Evolutionary conservation across 92 coral and sea anemone genomes (phyloP).

Genomic region (Ricordea florida): DNA sequence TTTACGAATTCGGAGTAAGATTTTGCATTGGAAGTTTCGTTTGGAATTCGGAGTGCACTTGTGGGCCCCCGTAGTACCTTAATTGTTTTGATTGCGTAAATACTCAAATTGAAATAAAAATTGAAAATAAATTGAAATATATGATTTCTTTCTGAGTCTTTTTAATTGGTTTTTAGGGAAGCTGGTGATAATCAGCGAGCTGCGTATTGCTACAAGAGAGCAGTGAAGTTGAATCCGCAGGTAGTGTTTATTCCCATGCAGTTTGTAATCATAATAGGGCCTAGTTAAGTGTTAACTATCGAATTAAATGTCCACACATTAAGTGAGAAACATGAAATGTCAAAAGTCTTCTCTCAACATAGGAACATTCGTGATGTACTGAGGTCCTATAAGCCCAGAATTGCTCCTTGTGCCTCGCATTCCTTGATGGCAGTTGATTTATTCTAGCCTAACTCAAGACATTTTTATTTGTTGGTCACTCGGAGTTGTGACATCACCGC

Average conservation of each 20-base stretch:
- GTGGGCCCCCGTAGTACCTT: neutral
- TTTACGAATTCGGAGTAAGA: too few species aligned
- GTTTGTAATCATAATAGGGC: neutral
- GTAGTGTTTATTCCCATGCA: neutral
- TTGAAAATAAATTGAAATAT: neutral
- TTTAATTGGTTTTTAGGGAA: slow-evolving; percentile 52
- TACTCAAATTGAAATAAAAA: neutral
- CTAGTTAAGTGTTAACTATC: neutral
- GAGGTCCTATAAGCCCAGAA: too few species aligned
- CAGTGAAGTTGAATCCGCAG: slow-evolving; percentile 72
- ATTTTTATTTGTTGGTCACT: too few species aligned
- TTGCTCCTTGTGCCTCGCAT: too few species aligned
- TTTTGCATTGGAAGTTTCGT: too few species aligned
- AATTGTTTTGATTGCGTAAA: neutral
- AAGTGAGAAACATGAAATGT: too few species aligned
- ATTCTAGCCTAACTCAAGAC: too few species aligned
- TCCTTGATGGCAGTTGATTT: too few species aligned
- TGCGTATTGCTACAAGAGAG: slow-evolving; percentile 62
- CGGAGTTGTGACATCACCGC: too few species aligned
- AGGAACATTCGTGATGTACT: too few species aligned
- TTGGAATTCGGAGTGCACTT: too few species aligned
- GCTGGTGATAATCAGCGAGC: slow-evolving; percentile 75
- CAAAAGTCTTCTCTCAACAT: too few species aligned
- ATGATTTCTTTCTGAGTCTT: neutral
- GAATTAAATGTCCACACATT: neutral